Base-by-base conservation (phyloP, 2,888 invertebrate species). In the Octodonta nipae region DNA sequence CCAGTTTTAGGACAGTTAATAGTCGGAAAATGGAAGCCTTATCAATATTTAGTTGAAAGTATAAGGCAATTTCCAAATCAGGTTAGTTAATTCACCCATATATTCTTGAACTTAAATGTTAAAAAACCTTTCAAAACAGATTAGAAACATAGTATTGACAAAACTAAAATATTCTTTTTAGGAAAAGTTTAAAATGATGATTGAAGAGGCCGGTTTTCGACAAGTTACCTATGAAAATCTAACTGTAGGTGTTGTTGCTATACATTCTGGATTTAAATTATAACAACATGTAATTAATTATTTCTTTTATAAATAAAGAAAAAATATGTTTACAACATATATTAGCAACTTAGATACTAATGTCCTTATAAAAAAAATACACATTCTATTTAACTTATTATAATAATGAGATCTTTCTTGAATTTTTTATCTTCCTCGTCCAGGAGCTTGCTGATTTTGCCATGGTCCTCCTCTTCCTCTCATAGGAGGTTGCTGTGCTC, bases 41-140 rank as follows among this genome's bases (percentile, higher is more conserved):
- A 99, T 66, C 86, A 93, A 63, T 99, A 99, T 63, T 71, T 98
- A 25, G 93, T 98, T 1, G 96, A 98, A 64, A 96, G 96, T 63
- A 99, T 98, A 46, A 68, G 93, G 20, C 79, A 84, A 58, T 98
- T 99, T 64, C 98, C 98, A 0, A 75, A 80, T 48, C 95, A 96
- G 73, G 85, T 79, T 55, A 10, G 22, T 22, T n/a, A 20, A 7
- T 20, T 20, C 6, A 20, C 6, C 20, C 20, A 20, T 20, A n/a
- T n/a, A 20, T n/a, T n/a, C 7, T 20, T 20, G 6, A 20, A 20
- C 20, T 7, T 20, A 20, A 6, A 22, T 10, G 22, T 4, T 22
- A n/a, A 22, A 11, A 4, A 10, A 4, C 22, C 11, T 10, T 22
- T 3, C 11, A 10, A 11, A 20, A 20, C 20, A 20, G 6, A 7